Base-by-base conservation (phyloP, 2,113 vertebrate species). In the Emydocephalus ijimae region DNA sequence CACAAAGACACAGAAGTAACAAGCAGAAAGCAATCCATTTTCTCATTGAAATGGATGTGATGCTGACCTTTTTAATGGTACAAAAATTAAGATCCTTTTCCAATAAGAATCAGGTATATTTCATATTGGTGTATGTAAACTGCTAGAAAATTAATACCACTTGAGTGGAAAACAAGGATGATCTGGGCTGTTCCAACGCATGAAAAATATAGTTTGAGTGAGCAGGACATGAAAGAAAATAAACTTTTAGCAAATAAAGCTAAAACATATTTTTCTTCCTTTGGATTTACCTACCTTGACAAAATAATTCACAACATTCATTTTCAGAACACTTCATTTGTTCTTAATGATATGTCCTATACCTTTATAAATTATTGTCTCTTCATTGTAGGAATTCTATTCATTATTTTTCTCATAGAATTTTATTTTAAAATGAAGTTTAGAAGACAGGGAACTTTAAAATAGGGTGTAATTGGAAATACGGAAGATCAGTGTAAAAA, bases 341-440 rank as follows among this genome's bases (percentile, higher is more conserved):
- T 93, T 95, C 45, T 94, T 93, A 91, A 93, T 94, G 95, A 21
- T 88, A 20, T 85, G 52, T 92, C 43, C 91, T 89, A 4, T 1
- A 89, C 43, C 87, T 39, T 23, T 92, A 56, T 92, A 64, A 87
- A 87, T 93, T 89, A 24, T 54, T 92, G n/a, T 48, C 26, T 93
- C 86, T 85, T 89, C 93, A 88, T 93, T 95, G 93, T 91, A 45
- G 21, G 85, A 0, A 8, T 90, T 91, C 74, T 91, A 57, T 93
- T 52, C 61, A 3, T 15, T 93, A 5, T 61, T 56, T 45, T 14
- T 8, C 39, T 34, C 2, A 9, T 14, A 54, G 21, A 48, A 61
- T 61, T 61, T 61, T 43, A 89, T 59, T 89, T 61, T 57, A 39
- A 64, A 89, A 50, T 18, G 7, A 48, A 48, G 14, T 48, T 88